Evolutionary conservation across 2,797 vertebrate genomes (phyloP), one percentile per base, ranked within the genome.

Genomic region (Kryptolebias ocellatus): DNA sequence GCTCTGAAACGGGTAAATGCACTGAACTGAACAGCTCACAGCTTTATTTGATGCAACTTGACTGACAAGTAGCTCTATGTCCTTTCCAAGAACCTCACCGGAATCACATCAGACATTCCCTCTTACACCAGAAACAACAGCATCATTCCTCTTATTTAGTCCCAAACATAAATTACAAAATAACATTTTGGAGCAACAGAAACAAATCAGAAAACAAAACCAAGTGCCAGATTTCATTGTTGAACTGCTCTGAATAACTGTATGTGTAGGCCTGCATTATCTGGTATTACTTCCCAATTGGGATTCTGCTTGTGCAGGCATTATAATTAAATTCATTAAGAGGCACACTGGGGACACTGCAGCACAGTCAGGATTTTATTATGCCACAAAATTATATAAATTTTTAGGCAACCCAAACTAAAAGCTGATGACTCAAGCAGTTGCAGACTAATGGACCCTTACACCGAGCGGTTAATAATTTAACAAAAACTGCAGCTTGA

Each of bases 321-420:
- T 70, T 78, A 44, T 61, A 72, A 78, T 73, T 51, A 72, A 42
- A 70, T 67, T 70, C 52, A 67, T 74, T 61, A 62, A 68, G 34
- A 75, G 45, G 54, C 44, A 24, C 39, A 42, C 49, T 71, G 55
- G 60, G 52, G 57, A 24, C 59, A 46, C 53, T 45, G 34, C 11
- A 58, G 53, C 42, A 64, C 64, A 69, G 58, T 39, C 20, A 59
- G 50, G 10, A 74, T 60, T 67, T 74, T 55, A 83, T 59, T 78
- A 64, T 53, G 34, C 63, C 56, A 20, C n/a, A 74, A 61, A 58
- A 71, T 67, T 56, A 70, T 18, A 53, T 69, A 60, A 56, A 70
- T 66, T 64, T 60, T 20, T 56, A 64, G 70, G 62, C 11, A 5
- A 6, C 20, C 49, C n/a, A 34, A 69, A 54, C 44, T 34, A 54